Evolutionary conservation across 2,888 invertebrate species (phyloP).

Genomic region (Phortica okadai): DNA sequence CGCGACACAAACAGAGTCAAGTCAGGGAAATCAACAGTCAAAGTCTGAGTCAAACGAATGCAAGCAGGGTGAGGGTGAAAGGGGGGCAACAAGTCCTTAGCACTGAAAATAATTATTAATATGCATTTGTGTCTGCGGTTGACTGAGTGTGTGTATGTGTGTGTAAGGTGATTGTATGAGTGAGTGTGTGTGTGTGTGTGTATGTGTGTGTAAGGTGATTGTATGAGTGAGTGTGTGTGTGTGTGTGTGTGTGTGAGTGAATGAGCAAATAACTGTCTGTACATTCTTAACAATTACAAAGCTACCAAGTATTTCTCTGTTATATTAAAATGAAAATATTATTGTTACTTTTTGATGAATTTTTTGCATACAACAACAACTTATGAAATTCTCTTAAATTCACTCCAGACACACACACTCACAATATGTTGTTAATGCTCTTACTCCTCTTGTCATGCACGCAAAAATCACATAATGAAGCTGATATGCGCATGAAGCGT

Average conservation of each 20-base stretch:
- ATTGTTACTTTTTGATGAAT: conserved; percentile 1
- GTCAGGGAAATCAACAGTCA: neutral
- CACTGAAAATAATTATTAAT: conserved; percentile 27
- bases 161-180: neutral
- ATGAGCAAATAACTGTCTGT: neutral
- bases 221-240: neutral
- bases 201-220: conserved; percentile 4
- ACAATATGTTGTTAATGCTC: neutral
- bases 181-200: conserved; percentile 10
- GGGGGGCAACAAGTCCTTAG: no score
- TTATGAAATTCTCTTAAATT: neutral
- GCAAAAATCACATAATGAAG: conserved; percentile 21
- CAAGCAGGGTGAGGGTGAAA: no score
- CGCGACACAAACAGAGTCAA: neutral
- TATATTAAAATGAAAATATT: neutral
- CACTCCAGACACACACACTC: neutral
- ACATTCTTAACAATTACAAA: neutral
- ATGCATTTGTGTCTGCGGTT: neutral
- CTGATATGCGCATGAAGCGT: neutral
- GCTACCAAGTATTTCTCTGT: neutral
- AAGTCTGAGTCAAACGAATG: no score
- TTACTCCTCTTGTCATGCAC: neutral
- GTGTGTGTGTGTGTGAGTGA: neutral
- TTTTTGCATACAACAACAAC: neutral
- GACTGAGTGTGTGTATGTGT: conserved; percentile 4